These are phyloP conservation scores for Chelon auratus DNA, from an alignment of 2,797 vertebrate genomes.

Conservation along the genomic window DNA sequence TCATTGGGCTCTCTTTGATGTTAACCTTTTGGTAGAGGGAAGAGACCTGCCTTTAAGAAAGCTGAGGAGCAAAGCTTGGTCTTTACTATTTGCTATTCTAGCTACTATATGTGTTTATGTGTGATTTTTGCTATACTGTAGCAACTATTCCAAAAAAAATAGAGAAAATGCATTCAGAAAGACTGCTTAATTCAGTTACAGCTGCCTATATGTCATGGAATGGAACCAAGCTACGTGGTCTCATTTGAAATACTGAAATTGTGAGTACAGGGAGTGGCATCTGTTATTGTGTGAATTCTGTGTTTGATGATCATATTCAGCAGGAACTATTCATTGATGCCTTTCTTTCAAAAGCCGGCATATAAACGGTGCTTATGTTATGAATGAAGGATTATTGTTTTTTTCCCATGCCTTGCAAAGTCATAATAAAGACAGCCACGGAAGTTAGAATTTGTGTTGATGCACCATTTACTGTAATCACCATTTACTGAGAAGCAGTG, in stretches of 20 bases:
- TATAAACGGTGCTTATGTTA: too few relatives aligned
- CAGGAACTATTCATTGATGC: neutral
- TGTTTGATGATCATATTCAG: neutral
- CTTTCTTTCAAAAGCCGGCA: neutral
- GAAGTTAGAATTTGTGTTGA: slow-evolving; percentile 2
- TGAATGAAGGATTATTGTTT: neutral
- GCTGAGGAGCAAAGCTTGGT: neutral
- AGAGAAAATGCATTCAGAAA: too few relatives aligned
- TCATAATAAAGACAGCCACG: slow-evolving; percentile 5
- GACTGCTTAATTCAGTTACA: too few relatives aligned
- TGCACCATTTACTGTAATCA: neutral
- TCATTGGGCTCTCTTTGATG: slow-evolving; percentile 46
- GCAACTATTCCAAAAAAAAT: too few relatives aligned
- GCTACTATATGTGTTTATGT: neutral
- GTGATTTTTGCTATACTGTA: too few relatives aligned
- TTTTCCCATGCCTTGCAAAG: neutral
- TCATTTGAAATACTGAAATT: too few relatives aligned
- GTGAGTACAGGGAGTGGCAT: neutral
- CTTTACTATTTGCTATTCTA: neutral
- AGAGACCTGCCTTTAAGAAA: neutral
- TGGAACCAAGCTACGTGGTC: too few relatives aligned
- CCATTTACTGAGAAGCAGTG: neutral
- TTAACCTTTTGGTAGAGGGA: slow-evolving; percentile 22
- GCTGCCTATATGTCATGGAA: too few relatives aligned
- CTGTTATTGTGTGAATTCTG: neutral